Evolutionary conservation across 1,140 invertebrate genomes (phyloP), one percentile per base, ranked within the genome.

Genomic region (Thaumatotibia leucotreta): DNA sequence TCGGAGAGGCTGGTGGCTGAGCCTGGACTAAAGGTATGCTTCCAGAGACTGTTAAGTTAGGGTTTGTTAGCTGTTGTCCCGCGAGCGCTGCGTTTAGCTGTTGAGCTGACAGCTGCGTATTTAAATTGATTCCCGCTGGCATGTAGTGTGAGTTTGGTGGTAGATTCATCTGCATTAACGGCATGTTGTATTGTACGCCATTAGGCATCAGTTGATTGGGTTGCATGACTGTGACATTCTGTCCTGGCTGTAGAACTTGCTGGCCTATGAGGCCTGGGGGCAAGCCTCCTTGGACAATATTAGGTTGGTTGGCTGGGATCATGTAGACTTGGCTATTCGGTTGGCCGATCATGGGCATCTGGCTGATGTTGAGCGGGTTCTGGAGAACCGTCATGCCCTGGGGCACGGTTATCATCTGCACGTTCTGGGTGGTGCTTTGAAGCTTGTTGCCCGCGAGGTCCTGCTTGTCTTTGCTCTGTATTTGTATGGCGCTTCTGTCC

Each of bases 351-450:
- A 90, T 70, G 0, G 86, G 84, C 82, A 90, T 84, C 65, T 90
- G 88, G 45, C 82, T 79, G 23, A 90, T 83, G 61, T 88, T 89
- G 8, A 90, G 65, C 0, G 85, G 88, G 63, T 89, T 90, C 63
- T 89, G 88, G 11, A 90, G 65, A 0, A 90, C 85, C 4, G 88
- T 90, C 88, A 90, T 90, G 11, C 88, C 88, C 17, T 80, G 85
- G 0, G 88, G 88, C 0, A 90, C 85, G 4, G 85, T 90, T 63
- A 90, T 89, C 88, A 90, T 90, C 74, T 90, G 88, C 2, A 90
- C 79, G 68, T 90, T 90, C 65, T 90, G 88, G 2, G 85, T n/a
- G n/a, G n/a, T 61, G 50, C 69, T 85, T 39, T 89, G 88, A 14
- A 90, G 58, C 65, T 89, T 90, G 35, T 76, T 87, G 4, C 75